A percentile compares a stretch with the other conserved stretches of the same genome.
phyloP scores from a whole-genome alignment of 92 coral and sea anemone genomes.

The Parazoanthus atlanticus region DNA sequence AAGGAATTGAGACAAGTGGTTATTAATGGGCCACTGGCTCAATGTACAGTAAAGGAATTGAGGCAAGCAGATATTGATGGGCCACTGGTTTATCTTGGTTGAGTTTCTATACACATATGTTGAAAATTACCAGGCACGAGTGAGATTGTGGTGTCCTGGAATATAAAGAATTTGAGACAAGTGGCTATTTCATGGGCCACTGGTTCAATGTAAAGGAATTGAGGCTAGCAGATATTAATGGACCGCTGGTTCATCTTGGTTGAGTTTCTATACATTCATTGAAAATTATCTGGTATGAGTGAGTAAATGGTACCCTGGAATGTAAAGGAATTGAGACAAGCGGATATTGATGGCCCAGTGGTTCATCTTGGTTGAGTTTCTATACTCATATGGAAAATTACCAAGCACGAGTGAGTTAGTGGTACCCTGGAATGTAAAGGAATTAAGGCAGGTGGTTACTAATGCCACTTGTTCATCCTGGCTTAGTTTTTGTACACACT shows the following conservation, averaged over 20 bases:
- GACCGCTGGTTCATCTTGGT: conserved; percentile 97
- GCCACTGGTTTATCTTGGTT: conserved; percentile 94
- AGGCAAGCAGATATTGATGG: conserved; percentile 97
- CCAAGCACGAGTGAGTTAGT: background rate
- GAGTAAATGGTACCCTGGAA: background rate
- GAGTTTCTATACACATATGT: too few relatives aligned
- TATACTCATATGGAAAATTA: background rate
- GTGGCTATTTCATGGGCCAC: too few relatives aligned
- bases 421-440: background rate
- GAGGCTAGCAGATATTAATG: conserved; percentile 94
- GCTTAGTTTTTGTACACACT: conserved; percentile 61
- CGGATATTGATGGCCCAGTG: conserved; percentile 93
- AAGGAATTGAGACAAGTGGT: conserved; percentile 70
- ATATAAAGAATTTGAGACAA: too few relatives aligned
- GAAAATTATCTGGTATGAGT: background rate
- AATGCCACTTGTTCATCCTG: conserved; percentile 90
- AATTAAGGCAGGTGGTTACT: conserved; percentile 76
- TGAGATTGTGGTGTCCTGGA: too few relatives aligned
- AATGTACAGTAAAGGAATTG: conserved; percentile 74
- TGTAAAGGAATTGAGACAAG: conserved; percentile 50
- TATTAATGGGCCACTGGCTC: conserved; percentile 86
- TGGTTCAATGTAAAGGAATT: conserved; percentile 93
- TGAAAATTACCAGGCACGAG: too few relatives aligned
- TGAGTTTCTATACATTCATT: background rate
- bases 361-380: conserved; percentile 85